These are phyloP conservation scores for Darevskia mixta DNA, from an alignment of 2,797 vertebrate genomes.

Conservation along the genomic window DNA sequence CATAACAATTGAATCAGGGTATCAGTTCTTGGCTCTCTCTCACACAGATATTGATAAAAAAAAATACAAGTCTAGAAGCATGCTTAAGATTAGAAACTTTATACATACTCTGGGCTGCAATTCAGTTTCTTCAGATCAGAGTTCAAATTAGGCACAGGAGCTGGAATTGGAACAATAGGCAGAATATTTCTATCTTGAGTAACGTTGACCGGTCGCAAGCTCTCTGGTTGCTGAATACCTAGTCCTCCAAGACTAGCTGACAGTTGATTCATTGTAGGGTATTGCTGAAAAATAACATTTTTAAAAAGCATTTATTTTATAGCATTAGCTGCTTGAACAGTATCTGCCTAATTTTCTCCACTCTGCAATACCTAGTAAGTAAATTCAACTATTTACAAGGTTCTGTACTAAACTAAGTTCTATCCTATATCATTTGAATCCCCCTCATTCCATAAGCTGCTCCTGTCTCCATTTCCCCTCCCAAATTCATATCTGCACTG, in stretches of 20 bases:
- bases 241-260: constrained; percentile 91
- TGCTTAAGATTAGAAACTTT: constrained; percentile 27
- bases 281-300: constrained; percentile 79
- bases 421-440: neutral
- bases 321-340: neutral
- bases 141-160: constrained; percentile 93
- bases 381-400: neutral
- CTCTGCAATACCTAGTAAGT: neutral
- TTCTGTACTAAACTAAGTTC: neutral
- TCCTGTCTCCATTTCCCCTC: neutral
- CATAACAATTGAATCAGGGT: neutral
- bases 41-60: neutral
- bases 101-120: constrained; percentile 94
- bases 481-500: neutral
- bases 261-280: constrained; percentile 89
- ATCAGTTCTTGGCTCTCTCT: neutral
- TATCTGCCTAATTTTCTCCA: neutral
- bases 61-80: neutral
- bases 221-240: constrained; percentile 90
- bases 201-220: constrained; percentile 91
- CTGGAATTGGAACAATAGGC: constrained; percentile 83
- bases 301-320: neutral
- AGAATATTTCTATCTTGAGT: constrained; percentile 93
- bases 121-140: constrained; percentile 92
- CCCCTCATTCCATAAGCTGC: neutral